Conservation (phyloP, 1,140 invertebrate species). For the Aphis craccivora region DNA sequence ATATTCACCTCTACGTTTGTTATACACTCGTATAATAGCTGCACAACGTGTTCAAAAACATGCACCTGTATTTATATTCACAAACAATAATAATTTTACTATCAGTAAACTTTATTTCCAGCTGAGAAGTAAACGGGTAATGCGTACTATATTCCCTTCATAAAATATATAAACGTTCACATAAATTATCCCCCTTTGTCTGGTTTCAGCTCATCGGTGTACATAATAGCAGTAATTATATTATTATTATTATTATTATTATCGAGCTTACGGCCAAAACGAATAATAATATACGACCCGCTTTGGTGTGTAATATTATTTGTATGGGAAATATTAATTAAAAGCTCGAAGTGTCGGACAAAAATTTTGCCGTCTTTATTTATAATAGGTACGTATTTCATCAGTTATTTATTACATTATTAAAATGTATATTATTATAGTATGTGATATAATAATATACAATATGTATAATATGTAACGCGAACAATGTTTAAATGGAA, state of each 20-base stretch:
- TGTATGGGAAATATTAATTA: slow-evolving; percentile 15
- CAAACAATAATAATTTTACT: slow-evolving; percentile 8
- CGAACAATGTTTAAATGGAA: background rate
- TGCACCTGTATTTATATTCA: slow-evolving; percentile 26
- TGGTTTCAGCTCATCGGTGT: background rate
- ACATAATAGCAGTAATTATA: slow-evolving; percentile 13
- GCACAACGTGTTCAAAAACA: background rate
- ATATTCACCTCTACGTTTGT: background rate
- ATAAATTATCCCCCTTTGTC: slow-evolving; percentile 32
- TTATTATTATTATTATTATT: slow-evolving; percentile 15
- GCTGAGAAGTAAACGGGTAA: background rate
- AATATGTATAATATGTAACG: background rate
- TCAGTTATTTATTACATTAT: background rate
- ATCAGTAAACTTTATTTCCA: slow-evolving; percentile 37
- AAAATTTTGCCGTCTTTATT: background rate
- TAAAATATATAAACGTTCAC: background rate
- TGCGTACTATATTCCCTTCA: background rate
- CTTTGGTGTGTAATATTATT: background rate
- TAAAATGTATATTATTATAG: background rate
- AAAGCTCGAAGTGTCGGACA: background rate
- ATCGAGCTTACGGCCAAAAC: background rate
- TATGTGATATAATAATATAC: background rate
- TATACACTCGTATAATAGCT: background rate
- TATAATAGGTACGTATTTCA: background rate
- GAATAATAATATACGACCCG: background rate